Evolutionary conservation across 2,888 invertebrate species (phyloP).

Genomic region (Ceraclea dissimilis): DNA sequence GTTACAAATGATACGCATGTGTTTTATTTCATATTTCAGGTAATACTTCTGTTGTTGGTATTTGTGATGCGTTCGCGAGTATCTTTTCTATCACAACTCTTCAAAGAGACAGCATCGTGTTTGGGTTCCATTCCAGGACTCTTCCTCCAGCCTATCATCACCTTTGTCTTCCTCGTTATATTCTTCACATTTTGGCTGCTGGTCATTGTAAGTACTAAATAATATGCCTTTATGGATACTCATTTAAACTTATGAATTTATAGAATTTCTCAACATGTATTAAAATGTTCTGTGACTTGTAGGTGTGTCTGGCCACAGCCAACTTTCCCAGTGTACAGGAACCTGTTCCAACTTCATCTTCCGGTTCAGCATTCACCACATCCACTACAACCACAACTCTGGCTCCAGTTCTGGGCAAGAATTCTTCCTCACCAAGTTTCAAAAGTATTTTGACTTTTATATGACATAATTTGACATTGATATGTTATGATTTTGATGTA

Average conservation of each 20-base stretch:
- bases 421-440: neutral
- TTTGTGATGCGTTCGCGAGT: slow-evolving; percentile 74
- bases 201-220: slow-evolving; percentile 59
- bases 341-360: slow-evolving; percentile 29
- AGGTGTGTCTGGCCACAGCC: slow-evolving; percentile 74
- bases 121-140: slow-evolving; percentile 77
- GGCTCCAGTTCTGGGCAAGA: neutral
- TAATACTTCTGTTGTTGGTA: slow-evolving; percentile 65
- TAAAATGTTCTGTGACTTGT: slow-evolving; percentile 1
- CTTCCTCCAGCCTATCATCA: slow-evolving; percentile 76
- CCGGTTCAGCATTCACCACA: neutral
- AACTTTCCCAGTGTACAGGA: slow-evolving; percentile 59
- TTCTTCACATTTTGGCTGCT: slow-evolving; percentile 84
- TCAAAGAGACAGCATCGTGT: slow-evolving; percentile 85
- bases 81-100: slow-evolving; percentile 73
- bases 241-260: too few relatives aligned
- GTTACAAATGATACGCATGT: too few relatives aligned
- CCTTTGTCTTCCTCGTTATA: slow-evolving; percentile 66
- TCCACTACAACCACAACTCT: neutral
- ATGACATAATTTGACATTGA: neutral
- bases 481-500: too few relatives aligned
- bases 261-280: too few relatives aligned
- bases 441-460: neutral
- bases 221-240: neutral
- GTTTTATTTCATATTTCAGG: slow-evolving; percentile 36